phyloP scores from a whole-genome alignment of 2,113 vertebrate genomes.

The Anarrhichthys ocellatus region DNA sequence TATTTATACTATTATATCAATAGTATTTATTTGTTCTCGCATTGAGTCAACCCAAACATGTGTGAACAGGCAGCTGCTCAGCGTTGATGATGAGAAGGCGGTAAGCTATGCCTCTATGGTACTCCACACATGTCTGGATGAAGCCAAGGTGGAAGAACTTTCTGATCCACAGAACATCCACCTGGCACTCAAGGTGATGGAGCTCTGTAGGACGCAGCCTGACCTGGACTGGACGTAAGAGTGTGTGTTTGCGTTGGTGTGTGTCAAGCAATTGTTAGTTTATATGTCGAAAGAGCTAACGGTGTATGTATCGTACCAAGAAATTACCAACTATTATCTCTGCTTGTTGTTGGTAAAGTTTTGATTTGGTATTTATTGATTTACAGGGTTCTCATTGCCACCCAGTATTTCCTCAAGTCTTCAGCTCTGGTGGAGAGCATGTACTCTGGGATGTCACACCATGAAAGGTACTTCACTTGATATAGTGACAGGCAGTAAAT shows the following conservation, averaged over 20 bases:
- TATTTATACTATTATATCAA: not conserved
- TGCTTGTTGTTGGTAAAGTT: not conserved
- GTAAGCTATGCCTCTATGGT: constrained; percentile 90
- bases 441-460: constrained; percentile 89
- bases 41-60: not conserved
- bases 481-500: not conserved
- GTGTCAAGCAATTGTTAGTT: not conserved
- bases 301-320: not conserved
- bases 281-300: not conserved
- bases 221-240: constrained; percentile 94
- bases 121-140: constrained; percentile 90
- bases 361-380: constrained; percentile 9
- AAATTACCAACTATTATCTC: not conserved
- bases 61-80: constrained; percentile 84
- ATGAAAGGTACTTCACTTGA: constrained; percentile 87
- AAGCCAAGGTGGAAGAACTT: constrained; percentile 84
- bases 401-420: constrained; percentile 91
- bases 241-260: not conserved
- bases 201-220: constrained; percentile 85
- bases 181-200: constrained; percentile 84
- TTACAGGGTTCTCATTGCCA: constrained; percentile 90
- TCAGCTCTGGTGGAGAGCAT: constrained; percentile 87
- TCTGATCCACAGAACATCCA: constrained; percentile 79
- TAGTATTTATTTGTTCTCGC: not conserved
- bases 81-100: constrained; percentile 86